Percentiles rank a stretch among this genome's conserved stretches.
Evolutionary conservation across 2,797 vertebrate species (phyloP).

Genomic region (Fistularia tabacaria): DNA sequence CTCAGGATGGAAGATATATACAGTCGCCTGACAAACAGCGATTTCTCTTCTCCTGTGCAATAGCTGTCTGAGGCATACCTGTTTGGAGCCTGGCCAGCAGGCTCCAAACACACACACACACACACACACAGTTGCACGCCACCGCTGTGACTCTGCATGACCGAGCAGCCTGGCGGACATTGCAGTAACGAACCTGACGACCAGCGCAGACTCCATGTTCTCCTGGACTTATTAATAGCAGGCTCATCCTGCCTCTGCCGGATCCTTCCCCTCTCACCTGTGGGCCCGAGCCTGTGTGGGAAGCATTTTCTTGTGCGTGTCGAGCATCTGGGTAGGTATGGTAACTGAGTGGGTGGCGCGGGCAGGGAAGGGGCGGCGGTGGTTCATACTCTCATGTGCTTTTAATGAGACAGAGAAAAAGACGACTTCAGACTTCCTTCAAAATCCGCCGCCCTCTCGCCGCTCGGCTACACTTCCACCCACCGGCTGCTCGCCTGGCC

Average conservation of each 20-base stretch:
- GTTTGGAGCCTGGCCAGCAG: no score
- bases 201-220: not conserved
- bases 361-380: conserved; percentile 7
- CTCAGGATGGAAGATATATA: no score
- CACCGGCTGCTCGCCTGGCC: conserved; percentile 39
- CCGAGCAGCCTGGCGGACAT: no score
- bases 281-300: conserved; percentile 5
- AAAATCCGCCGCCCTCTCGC: conserved; percentile 32
- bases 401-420: conserved; percentile 60
- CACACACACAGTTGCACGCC: no score
- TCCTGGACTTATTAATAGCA: conserved; percentile 18
- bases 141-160: no score
- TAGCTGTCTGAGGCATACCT: no score
- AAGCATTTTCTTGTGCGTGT: conserved; percentile 12
- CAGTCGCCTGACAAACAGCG: no score
- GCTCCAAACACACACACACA: no score
- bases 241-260: conserved; percentile 10
- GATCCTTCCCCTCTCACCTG: no score
- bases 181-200: no score
- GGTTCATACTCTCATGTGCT: conserved; percentile 35
- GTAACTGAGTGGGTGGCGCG: conserved; percentile 38
- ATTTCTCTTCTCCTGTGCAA: no score
- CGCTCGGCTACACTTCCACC: conserved; percentile 45
- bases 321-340: conserved; percentile 2
- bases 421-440: conserved; percentile 30